A percentile compares a stretch with the other conserved stretches of the same genome.
phyloP scores from a whole-genome alignment of 2,797 vertebrate species.

The Hafferia zeledoni region DNA sequence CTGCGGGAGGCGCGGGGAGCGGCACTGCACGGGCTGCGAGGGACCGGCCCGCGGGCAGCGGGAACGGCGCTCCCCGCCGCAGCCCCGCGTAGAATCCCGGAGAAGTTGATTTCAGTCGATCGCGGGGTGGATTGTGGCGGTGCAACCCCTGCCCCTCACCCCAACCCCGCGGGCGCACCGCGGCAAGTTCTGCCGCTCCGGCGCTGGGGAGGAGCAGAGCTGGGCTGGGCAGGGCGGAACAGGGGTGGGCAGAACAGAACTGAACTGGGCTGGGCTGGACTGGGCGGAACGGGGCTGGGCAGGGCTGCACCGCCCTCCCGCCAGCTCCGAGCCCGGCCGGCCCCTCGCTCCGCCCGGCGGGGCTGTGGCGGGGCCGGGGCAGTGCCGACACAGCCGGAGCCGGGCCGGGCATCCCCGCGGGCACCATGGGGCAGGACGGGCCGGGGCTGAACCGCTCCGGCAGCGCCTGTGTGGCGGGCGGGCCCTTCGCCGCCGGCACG shows the following conservation, averaged over 20 bases:
- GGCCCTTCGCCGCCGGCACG: slow-evolving; percentile 64
- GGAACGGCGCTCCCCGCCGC: background rate
- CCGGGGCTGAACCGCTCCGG: background rate
- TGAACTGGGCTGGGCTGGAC: too few species aligned
- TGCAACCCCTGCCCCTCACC: fast-evolving
- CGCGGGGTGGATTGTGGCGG: fast-evolving
- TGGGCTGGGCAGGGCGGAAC: background rate
- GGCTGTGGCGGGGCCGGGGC: background rate
- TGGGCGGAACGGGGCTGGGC: background rate
- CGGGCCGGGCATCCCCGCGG: too few species aligned
- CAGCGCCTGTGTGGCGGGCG: background rate
- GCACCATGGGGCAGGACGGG: background rate
- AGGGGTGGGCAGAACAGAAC: background rate
- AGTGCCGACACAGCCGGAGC: background rate
- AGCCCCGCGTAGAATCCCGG: background rate
- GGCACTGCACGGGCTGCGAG: fast-evolving
- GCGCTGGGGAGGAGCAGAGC: background rate
- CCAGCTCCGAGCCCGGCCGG: background rate
- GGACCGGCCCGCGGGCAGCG: background rate
- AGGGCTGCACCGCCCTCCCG: background rate
- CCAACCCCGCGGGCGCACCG: fast-evolving
- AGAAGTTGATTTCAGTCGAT: background rate
- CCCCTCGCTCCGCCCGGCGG: background rate
- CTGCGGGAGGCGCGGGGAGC: background rate
- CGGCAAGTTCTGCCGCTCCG: fast-evolving